Conservation (phyloP, 92 coral and sea anemone species). For the Metridium senile region DNA sequence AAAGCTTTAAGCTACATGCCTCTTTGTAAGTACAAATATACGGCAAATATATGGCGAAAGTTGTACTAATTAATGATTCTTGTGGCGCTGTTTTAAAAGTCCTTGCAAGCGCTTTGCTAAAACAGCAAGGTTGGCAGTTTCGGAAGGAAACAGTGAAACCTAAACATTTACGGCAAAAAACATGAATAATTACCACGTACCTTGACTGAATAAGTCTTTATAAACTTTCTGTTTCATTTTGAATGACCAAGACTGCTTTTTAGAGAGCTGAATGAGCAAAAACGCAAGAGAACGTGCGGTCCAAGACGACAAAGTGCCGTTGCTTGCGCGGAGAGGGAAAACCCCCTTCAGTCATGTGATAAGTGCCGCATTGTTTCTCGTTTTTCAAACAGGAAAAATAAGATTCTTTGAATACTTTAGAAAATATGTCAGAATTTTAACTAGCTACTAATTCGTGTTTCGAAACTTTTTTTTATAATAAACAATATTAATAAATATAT, state of each 20-base stretch:
- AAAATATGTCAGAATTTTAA: constrained; percentile 15
- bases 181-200: not conserved
- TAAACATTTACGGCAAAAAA: not conserved
- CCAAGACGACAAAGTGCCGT: not conserved
- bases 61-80: not conserved
- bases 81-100: not conserved
- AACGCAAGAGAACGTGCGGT: not conserved
- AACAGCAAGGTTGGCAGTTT: not conserved
- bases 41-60: not conserved
- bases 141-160: not conserved
- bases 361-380: not conserved
- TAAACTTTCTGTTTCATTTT: not conserved
- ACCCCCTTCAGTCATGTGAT: constrained; percentile 34
- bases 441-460: not conserved
- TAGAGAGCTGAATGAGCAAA: not conserved
- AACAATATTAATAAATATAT: no score
- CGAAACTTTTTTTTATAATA: not conserved
- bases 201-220: not conserved
- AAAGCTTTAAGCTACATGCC: not conserved
- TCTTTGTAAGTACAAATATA: not conserved
- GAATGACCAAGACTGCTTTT: not conserved
- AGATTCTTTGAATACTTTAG: constrained; percentile 6
- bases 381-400: constrained; percentile 3
- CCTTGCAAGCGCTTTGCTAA: not conserved
- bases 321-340: constrained; percentile 10